Base-by-base conservation (phyloP, 2,797 vertebrate species). In the Sebastes steindachneri region DNA sequence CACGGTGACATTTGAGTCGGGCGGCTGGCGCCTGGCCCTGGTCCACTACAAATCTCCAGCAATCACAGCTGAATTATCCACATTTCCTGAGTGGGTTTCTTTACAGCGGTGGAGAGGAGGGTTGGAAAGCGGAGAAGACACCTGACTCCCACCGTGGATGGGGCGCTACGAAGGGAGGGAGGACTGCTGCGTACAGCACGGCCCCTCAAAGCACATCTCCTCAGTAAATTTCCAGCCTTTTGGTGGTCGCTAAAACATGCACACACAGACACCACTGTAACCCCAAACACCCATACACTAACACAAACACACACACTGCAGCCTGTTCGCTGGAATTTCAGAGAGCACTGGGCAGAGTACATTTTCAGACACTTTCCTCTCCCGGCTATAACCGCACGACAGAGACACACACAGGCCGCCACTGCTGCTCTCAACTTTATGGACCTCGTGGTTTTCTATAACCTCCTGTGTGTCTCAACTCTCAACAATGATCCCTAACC, bases 161-260 rank as follows among this genome's bases (percentile, higher is more conserved):
- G 25, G 67, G 28, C 14, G n/a, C 69, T 68, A 11, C 73, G 66
- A 66, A 80, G 70, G 82, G 23, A 79, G 67, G 58, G 57, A 84
- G 68, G 59, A 17, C 64, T 66, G 41, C 41, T 45, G 59, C 76
- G 33, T 73, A 71, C 87, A 82, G 80, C 82, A 41, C 55, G 72
- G 91, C 72, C 68, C 81, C 76, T 90, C 54, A 48, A 76, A 83
- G 81, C 26, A 84, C 77, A 86, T 90, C 81, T 83, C 83, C 88
- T 90, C 95, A 95, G 96, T 96, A 96, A 93, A 95, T 96, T 96
- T 96, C 96, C 96, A 96, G 91, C 86, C 89, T 70, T 92, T 92
- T 90, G 93, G 94, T 95, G 93, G 93, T 95, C 91, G 41, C 85
- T 87, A 57, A 91, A 76, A 89, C 89, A 89, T 86, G 82, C 76